Base-by-base conservation (phyloP, 2,888 invertebrate species). In the Lumbricus terrestris region DNA sequence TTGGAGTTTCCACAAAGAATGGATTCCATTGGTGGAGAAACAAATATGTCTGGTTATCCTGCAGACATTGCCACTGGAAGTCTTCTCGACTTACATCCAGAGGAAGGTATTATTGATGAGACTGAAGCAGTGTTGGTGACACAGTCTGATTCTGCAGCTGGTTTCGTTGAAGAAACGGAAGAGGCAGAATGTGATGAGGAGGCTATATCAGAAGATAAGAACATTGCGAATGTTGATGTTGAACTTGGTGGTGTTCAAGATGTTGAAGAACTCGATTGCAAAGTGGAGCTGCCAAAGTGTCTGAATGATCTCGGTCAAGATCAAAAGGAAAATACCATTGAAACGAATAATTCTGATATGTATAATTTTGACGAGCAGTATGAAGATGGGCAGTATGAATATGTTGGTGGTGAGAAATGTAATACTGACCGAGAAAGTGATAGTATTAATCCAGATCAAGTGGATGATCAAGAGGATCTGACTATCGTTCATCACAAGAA, bases 11-110 rank as follows among this genome's bases (percentile, higher is more conserved):
- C 47, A 20, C 23, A 40, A 13, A 23, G n/a, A 69, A n/a, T 69
- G 69, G 69, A n/a, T 69, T n/a, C 69, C 69, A n/a, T n/a, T 69
- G n/a, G n/a, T n/a, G 69, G 69, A n/a, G 69, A 69, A n/a, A n/a
- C n/a, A 11, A 69, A n/a, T n/a, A n/a, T 29, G 69, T n/a, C 69
- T n/a, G 29, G 29, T 69, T 69, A 1, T 69, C 69, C n/a, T 13
- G n/a, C 69, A 69, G 69, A n/a, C n/a, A 11, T n/a, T 8, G 69
- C n/a, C n/a, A n/a, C 8, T 69, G 29, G 69, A 29, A 69, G 69
- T 11, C 4, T 69, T 69, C n/a, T n/a, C 69, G 11, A 6, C 69
- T 8, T n/a, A 69, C 69, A 69, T 69, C 13, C 69, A 69, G n/a
- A 69, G 69, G 69, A n/a, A n/a, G n/a, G n/a, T n/a, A n/a, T n/a